Conservation (phyloP, 2,888 invertebrate species). For the Cristatella mucedo region DNA sequence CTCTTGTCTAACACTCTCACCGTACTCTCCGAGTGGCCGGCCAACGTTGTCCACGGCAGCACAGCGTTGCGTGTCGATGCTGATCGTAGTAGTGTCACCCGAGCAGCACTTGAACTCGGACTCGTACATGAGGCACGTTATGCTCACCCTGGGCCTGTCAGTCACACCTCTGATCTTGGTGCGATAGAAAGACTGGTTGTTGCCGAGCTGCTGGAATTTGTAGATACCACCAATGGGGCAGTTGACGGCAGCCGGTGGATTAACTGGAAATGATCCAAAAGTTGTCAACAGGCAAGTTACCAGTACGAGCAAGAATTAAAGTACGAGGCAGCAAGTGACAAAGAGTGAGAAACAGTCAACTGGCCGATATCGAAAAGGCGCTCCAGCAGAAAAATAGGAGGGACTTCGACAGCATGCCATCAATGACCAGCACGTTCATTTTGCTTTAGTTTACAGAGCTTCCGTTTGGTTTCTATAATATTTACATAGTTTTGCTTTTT, state of each 20-base stretch:
- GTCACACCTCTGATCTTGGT: conserved; percentile 90
- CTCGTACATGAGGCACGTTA: conserved; percentile 77
- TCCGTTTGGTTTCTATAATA: too few species aligned
- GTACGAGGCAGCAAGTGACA: too few species aligned
- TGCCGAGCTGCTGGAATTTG: conserved; percentile 59
- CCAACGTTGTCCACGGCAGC: conserved; percentile 88
- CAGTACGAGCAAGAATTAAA: too few species aligned
- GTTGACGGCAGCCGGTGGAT: conserved; percentile 64
- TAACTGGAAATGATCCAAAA: conserved; percentile 23
- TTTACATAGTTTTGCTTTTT: too few species aligned
- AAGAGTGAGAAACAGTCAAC: too few species aligned
- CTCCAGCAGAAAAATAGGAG: too few species aligned
- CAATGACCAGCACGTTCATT: too few species aligned
- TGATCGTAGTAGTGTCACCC: conserved; percentile 69
- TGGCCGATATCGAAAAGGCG: too few species aligned
- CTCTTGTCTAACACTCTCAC: conserved; percentile 49
- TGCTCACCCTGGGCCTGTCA: conserved; percentile 73
- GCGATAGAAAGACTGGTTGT: conserved; percentile 47
- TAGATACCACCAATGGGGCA: conserved; percentile 95
- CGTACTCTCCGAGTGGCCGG: conserved; percentile 53
- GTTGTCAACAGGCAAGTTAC: too few species aligned
- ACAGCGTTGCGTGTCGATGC: conserved; percentile 87
- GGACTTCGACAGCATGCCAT: too few species aligned
- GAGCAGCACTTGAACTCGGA: conserved; percentile 92
- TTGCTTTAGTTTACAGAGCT: too few species aligned